These are phyloP conservation scores for Clivina fossor DNA, from an alignment of 2,888 invertebrate species.

Conservation along the genomic window DNA sequence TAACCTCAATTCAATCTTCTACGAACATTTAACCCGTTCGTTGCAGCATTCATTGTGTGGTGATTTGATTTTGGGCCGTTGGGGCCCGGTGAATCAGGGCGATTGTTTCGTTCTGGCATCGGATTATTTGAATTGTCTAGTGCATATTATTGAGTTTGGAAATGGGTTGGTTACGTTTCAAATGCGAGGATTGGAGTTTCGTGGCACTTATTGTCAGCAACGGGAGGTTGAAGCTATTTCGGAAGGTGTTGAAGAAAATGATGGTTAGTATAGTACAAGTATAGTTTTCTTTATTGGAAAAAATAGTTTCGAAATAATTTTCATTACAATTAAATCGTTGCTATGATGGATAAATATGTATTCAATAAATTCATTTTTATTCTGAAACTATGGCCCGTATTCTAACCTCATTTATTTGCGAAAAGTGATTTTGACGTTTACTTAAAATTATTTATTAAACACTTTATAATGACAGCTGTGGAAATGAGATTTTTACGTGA, in stretches of 20 bases:
- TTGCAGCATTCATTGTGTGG: constrained; percentile 95
- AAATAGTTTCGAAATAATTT: not conserved
- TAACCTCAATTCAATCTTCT: constrained; percentile 98
- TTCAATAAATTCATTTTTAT: no score
- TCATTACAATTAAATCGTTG: not conserved
- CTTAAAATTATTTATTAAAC: no score
- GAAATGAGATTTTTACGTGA: no score
- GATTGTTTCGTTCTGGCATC: constrained; percentile 98
- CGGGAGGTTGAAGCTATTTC: constrained; percentile 98
- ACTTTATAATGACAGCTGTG: no score
- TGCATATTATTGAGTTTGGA: constrained; percentile 96
- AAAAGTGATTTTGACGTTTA: no score
- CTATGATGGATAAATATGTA: not conserved
- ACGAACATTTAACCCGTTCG: constrained; percentile 95
- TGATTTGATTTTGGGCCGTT: constrained; percentile 87
- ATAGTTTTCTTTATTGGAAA: constrained; percentile 5
- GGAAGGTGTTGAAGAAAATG: constrained; percentile 95
- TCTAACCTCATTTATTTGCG: no score
- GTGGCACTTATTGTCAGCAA: constrained; percentile 99
- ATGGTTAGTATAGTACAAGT: constrained; percentile 61
- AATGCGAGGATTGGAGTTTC: constrained; percentile 94
- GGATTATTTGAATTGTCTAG: constrained; percentile 96
- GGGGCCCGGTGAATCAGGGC: constrained; percentile 96
- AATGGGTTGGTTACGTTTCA: constrained; percentile 99
- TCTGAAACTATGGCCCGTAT: no score